These are phyloP conservation scores for Fregetta grallaria DNA, from an alignment of 2,113 vertebrate genomes.

Conservation along the genomic window DNA sequence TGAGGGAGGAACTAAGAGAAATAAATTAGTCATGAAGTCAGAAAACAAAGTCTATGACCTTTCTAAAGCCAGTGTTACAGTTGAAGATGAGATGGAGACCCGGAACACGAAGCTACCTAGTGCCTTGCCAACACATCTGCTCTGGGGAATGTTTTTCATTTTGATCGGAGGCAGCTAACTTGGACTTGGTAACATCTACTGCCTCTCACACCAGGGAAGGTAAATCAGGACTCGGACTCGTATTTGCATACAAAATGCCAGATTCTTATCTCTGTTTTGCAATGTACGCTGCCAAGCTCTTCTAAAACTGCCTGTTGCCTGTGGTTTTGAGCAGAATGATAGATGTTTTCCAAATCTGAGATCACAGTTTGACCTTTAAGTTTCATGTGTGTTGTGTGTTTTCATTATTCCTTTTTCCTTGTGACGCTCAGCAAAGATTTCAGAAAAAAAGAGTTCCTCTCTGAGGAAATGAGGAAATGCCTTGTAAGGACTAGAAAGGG, in stretches of 20 bases:
- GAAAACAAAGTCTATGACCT: constrained; percentile 49
- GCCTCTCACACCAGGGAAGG: constrained; percentile 16
- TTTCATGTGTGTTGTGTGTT: constrained; percentile 14
- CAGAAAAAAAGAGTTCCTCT: neutral
- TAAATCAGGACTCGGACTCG: neutral
- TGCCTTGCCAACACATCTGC: constrained; percentile 59
- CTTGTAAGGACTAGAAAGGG: constrained; percentile 2
- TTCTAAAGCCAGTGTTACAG: constrained; percentile 37
- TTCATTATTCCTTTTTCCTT: neutral
- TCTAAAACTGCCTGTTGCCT: neutral
- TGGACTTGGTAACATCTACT: constrained; percentile 23
- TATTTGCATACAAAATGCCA: neutral
- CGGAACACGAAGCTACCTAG: neutral
- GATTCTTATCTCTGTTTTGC: constrained; percentile 7
- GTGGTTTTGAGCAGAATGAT: neutral
- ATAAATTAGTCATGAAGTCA: constrained; percentile 55
- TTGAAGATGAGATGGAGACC: constrained; percentile 5
- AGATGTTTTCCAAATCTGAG: constrained; percentile 32
- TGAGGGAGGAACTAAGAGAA: constrained; percentile 46
- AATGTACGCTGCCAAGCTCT: neutral
- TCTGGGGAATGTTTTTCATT: constrained; percentile 36
- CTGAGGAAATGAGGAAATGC: constrained; percentile 31
- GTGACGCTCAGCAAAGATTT: neutral
- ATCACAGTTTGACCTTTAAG: constrained; percentile 34
- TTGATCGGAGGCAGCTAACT: constrained; percentile 45